These are phyloP conservation scores for Leptura quadrifasciata DNA, from an alignment of 2,888 invertebrate species.

Conservation along the genomic window DNA sequence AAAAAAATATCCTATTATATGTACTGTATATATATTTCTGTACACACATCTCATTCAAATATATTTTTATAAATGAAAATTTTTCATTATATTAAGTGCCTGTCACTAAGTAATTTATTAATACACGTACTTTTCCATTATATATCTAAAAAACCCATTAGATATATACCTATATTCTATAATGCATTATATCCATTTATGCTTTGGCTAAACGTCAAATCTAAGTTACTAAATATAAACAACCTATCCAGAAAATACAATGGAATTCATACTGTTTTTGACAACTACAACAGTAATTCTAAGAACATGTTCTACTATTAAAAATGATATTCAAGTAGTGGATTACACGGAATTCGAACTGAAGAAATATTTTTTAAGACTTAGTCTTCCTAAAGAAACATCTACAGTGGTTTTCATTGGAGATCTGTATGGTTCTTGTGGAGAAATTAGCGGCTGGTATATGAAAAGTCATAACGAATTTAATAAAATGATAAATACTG, in stretches of 20 bases:
- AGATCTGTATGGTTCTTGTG: not conserved
- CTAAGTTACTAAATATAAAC: not conserved
- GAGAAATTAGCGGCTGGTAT: not conserved
- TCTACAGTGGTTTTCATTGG: not conserved
- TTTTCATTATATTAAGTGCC: not conserved
- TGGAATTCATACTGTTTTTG: not conserved
- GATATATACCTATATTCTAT: too few relatives aligned
- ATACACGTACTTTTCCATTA: not conserved
- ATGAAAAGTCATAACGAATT: not conserved
- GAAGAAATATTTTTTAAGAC: not conserved
- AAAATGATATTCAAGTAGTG: not conserved
- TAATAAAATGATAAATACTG: not conserved
- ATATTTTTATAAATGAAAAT: too few relatives aligned
- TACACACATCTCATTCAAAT: too few relatives aligned
- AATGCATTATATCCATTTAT: not conserved
- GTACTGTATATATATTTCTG: too few relatives aligned
- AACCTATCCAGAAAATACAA: not conserved
- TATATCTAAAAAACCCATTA: not conserved
- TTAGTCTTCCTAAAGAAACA: not conserved
- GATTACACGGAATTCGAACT: not conserved
- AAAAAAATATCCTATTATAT: too few relatives aligned
- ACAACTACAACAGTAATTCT: not conserved
- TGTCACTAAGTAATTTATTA: not conserved
- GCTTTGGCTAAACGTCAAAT: not conserved
- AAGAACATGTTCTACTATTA: not conserved